phyloP scores from a whole-genome alignment of 2,113 vertebrate species.

The Tupaia tana region DNA sequence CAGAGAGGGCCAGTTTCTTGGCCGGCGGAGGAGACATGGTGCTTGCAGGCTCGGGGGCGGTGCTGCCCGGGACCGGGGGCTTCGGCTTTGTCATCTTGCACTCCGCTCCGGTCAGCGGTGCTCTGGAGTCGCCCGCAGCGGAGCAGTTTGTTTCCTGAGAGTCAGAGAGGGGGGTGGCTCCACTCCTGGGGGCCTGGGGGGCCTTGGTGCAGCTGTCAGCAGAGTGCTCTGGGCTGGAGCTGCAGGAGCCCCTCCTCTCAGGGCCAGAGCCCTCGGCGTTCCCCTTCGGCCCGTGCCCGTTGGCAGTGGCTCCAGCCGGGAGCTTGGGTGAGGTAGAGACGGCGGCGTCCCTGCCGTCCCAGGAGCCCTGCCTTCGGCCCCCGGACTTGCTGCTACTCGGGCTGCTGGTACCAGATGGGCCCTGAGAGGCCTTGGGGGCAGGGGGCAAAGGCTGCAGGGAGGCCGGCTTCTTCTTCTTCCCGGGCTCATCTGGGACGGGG shows the following conservation, averaged over 20 bases:
- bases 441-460: conserved; percentile 75
- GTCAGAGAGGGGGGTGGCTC: conserved; percentile 62
- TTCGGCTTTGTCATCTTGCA: conserved; percentile 85
- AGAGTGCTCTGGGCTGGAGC: conserved; percentile 5
- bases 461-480: conserved; percentile 89
- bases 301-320: conserved; percentile 83
- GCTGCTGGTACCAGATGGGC: conserved; percentile 59
- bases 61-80: conserved; percentile 79
- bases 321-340: conserved; percentile 90
- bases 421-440: neutral
- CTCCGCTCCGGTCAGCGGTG: conserved; percentile 74
- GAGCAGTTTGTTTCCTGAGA: conserved; percentile 82
- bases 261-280: fast-evolving
- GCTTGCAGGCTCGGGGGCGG: conserved; percentile 83
- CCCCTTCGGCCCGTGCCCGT: conserved; percentile 76
- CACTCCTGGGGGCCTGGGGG: conserved; percentile 56
- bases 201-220: conserved; percentile 77
- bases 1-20: conserved; percentile 92
- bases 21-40: conserved; percentile 91
- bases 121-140: conserved; percentile 60
- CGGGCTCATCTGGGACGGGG: conserved; percentile 83
- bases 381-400: conserved; percentile 43
- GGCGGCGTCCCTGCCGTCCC: conserved; percentile 82
- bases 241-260: neutral
- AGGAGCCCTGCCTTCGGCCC: conserved; percentile 80